A percentile compares a stretch with the other conserved stretches of the same genome.
Evolutionary conservation across 2,797 vertebrate species (phyloP).

Genomic region (Limosa lapponica): DNA sequence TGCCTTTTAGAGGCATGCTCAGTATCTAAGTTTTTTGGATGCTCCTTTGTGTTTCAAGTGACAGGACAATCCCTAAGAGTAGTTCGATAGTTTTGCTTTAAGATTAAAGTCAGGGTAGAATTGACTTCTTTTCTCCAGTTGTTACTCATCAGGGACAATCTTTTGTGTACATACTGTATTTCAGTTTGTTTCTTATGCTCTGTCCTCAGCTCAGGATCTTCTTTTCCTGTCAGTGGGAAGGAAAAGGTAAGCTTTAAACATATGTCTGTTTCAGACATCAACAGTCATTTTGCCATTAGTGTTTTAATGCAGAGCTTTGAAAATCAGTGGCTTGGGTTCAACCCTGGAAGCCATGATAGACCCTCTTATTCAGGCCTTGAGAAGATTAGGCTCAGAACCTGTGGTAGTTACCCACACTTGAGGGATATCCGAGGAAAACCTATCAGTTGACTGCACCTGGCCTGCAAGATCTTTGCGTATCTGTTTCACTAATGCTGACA

Average conservation of each 20-base stretch:
- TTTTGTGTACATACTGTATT: neutral
- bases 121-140: neutral
- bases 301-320: neutral
- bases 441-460: neutral
- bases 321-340: neutral
- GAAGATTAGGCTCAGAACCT: neutral
- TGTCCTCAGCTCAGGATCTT: neutral
- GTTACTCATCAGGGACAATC: neutral
- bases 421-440: neutral
- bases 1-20: neutral
- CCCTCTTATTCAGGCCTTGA: neutral
- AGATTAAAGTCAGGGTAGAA: neutral
- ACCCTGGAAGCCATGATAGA: rapidly evolving
- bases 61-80: neutral
- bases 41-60: neutral
- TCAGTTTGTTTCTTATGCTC: neutral
- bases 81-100: neutral
- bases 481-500: neutral
- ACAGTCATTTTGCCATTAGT: neutral
- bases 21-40: neutral
- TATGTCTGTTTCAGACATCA: neutral
- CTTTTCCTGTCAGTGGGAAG: neutral
- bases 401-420: neutral
- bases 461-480: neutral
- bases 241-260: neutral